Evolutionary conservation across 2,888 invertebrate species (phyloP), one percentile per base, ranked within the genome.

Genomic region (Pheosia gnoma): DNA sequence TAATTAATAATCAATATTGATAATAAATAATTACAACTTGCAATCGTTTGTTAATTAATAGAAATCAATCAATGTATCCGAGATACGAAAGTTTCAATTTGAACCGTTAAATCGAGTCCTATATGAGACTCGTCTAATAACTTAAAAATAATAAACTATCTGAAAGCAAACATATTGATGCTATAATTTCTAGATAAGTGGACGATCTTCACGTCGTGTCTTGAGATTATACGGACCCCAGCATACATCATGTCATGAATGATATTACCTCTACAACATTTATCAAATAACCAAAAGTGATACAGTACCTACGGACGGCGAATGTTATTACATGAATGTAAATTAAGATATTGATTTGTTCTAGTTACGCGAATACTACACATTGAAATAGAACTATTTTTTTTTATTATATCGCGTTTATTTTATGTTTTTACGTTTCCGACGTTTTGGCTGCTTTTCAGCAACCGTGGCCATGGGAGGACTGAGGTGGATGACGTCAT

Each of bases 221-320:
- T 57, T 45, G 1, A 61, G 72, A 74, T 71, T 74, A 71, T 52
- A 43, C 11, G 60, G 61, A 47, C 25, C 56, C 58, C 60, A 60
- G 57, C 60, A 60, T 62, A 36, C 41, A 41, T 51, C 10, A 49
- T 61, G 52, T 66, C 61, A 72, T 74, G 74, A 76, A 63, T 64
- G 76, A 65, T 67, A 60, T 67, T 57, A 61, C 63, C 58, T 60
- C 62, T 60, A 76, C 74, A 76, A 70, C 62, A 63, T 76, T 74
- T 71, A 70, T 64, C 58, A 61, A 67, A 76, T 68, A 68, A 71
- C 63, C 71, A 11, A 73, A 73, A 76, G 41, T 73, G 73, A 76
- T 73, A 10, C 66, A 76, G 54, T 64, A 59, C 25, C 25, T 25
- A 25, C 13, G 63, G 65, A 25, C 60, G 59, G 63, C 62, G 62